Evolutionary conservation across 1,140 invertebrate genomes (phyloP).

Genomic region (Coelopa frigida): DNA sequence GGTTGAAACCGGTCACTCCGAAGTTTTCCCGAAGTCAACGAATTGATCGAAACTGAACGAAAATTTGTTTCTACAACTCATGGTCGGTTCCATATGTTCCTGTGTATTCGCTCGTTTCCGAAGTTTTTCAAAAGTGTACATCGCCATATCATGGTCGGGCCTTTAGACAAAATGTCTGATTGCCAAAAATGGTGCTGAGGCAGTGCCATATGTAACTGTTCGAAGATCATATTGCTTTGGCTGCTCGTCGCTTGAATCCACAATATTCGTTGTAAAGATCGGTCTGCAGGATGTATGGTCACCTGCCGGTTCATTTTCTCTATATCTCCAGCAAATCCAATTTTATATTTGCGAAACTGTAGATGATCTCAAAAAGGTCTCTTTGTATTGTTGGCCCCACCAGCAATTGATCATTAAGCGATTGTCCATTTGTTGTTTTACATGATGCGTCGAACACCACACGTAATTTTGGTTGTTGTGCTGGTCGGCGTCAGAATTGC

Average conservation of each 20-base stretch:
- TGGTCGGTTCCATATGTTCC: no score
- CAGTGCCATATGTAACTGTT: conserved; percentile 9
- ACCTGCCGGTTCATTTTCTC: conserved; percentile 41
- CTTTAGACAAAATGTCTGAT: conserved; percentile 11
- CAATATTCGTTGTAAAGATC: conserved; percentile 9
- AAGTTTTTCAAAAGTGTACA: no score
- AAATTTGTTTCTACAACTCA: no score
- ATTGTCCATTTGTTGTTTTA: conserved; percentile 27
- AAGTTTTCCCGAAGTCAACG: no score
- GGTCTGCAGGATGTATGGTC: not conserved
- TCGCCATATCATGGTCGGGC: no score
- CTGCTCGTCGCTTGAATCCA: not conserved
- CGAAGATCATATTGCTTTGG: not conserved
- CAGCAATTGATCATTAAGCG: conserved; percentile 35
- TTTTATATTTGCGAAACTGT: conserved; percentile 26
- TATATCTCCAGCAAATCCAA: conserved; percentile 26
- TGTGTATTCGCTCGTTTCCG: no score
- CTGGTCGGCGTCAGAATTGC: conserved; percentile 1
- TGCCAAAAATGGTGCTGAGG: conserved; percentile 9
- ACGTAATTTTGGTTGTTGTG: conserved; percentile 1
- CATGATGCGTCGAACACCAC: conserved; percentile 42
- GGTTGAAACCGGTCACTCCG: no score
- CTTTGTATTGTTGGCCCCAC: conserved; percentile 28
- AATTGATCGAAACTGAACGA: no score
- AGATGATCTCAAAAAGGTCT: conserved; percentile 38